Evolutionary conservation across 2,113 vertebrate genomes (phyloP).

Genomic region (Etheostoma spectabile): DNA sequence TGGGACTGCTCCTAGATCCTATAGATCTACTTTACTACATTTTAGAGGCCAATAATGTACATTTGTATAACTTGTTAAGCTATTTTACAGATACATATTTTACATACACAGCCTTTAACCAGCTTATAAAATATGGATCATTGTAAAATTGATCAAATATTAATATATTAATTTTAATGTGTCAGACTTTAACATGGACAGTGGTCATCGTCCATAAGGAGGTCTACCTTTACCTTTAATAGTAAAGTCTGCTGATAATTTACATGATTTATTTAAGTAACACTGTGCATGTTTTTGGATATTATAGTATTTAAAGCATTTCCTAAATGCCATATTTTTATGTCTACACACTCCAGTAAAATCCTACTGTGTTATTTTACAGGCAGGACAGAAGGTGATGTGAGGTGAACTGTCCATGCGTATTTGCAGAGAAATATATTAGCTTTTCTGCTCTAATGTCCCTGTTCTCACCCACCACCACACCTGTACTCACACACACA

Average conservation of each 20-base stretch:
- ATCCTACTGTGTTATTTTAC: background rate
- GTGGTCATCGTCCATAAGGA: background rate
- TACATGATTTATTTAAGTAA: background rate
- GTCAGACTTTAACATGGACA: background rate
- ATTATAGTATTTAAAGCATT: background rate
- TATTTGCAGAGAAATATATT: slow-evolving; percentile 16
- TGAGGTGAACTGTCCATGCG: slow-evolving; percentile 7
- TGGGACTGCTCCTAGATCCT: no score
- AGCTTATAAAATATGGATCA: background rate
- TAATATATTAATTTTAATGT: background rate
- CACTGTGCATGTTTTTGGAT: background rate
- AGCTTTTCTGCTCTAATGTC: slow-evolving; percentile 10
- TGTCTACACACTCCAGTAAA: background rate
- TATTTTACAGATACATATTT: background rate
- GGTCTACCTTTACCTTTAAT: background rate
- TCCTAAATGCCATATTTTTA: background rate
- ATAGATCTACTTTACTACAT: no score
- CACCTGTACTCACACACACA: slow-evolving; percentile 14
- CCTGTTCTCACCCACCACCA: background rate
- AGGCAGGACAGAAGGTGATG: background rate
- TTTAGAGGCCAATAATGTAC: background rate
- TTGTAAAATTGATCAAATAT: background rate
- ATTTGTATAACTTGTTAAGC: background rate
- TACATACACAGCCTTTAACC: background rate
- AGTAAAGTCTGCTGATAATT: background rate